phyloP scores from a whole-genome alignment of 2,888 invertebrate species.

The Priocnemis perturbator region DNA sequence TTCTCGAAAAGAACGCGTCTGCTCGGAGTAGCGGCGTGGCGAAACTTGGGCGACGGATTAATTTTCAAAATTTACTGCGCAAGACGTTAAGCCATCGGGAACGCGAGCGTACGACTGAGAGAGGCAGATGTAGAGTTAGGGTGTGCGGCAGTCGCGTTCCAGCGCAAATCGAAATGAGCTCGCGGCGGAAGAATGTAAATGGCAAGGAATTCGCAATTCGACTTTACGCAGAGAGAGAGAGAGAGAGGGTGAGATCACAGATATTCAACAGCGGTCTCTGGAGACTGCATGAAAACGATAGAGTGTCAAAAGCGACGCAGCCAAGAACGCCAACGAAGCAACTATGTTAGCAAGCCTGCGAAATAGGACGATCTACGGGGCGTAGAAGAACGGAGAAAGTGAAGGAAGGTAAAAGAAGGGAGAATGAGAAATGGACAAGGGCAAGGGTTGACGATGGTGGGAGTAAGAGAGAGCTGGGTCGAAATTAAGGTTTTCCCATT shows the following conservation, averaged over 20 bases:
- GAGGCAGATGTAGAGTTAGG: background rate
- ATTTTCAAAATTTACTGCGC: background rate
- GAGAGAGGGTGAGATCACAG: no score
- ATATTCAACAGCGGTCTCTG: no score
- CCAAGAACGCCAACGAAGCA: background rate
- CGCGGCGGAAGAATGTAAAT: background rate
- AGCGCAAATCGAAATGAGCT: background rate
- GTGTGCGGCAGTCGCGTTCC: background rate
- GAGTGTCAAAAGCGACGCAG: no score
- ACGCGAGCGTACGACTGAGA: no score
- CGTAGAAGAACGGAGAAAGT: background rate
- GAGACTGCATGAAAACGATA: no score
- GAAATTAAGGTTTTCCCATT: slow-evolving; percentile 13
- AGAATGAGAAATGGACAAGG: background rate
- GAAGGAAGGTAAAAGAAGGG: background rate
- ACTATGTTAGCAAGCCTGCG: background rate
- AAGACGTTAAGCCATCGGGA: background rate
- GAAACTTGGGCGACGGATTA: no score
- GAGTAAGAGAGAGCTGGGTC: background rate
- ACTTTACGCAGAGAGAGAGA: no score
- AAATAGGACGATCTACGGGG: background rate
- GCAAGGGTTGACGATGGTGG: no score
- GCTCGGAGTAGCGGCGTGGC: no score
- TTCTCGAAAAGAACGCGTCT: no score
- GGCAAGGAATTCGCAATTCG: no score